phyloP scores from a whole-genome alignment of 2,797 vertebrate genomes.

The Tadarida brasiliensis region DNA sequence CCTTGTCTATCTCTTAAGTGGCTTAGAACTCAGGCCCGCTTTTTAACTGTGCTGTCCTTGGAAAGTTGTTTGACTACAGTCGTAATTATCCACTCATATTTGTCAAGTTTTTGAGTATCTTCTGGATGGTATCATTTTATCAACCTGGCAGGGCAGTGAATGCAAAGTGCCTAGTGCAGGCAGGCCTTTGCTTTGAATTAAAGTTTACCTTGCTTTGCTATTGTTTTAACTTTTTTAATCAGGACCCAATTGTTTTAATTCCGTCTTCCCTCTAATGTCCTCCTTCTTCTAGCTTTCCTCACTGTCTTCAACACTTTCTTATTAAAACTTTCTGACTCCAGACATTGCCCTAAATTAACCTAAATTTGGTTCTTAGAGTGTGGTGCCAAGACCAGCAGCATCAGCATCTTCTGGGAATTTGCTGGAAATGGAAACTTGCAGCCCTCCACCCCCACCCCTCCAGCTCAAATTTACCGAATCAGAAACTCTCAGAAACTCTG shows the following conservation, averaged over 20 bases:
- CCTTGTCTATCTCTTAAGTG: slow-evolving; percentile 29
- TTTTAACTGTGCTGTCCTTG: not conserved
- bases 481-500: not conserved
- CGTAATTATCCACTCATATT: not conserved
- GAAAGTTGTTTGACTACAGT: not conserved
- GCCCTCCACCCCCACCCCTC: not conserved
- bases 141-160: not conserved
- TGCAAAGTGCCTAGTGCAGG: not conserved
- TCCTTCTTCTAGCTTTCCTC: not conserved
- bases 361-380: not conserved
- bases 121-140: not conserved
- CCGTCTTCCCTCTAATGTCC: not conserved
- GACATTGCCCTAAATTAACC: not conserved
- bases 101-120: not conserved
- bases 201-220: not conserved
- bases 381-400: not conserved
- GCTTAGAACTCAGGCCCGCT: not conserved
- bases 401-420: not conserved
- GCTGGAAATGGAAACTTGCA: not conserved
- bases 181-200: not conserved
- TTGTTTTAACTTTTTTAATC: not conserved
- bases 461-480: not conserved
- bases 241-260: not conserved
- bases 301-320: not conserved
- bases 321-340: not conserved